phyloP scores from a whole-genome alignment of 2,113 vertebrate species.

The Tauraco erythrolophus region DNA sequence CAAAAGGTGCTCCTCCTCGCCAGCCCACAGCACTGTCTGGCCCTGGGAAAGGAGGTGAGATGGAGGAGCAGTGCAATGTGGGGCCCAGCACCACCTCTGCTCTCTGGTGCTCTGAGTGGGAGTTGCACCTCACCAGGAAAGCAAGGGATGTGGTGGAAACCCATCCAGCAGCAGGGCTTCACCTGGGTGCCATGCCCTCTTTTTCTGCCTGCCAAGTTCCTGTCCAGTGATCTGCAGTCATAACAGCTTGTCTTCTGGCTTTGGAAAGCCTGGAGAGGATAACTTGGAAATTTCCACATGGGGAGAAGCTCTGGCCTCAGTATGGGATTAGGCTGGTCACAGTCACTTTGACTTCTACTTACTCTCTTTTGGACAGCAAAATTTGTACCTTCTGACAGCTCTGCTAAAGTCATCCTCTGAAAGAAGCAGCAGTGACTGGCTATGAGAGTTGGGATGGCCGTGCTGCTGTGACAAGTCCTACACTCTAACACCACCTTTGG shows the following conservation, averaged over 20 bases:
- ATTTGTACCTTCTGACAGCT: background rate
- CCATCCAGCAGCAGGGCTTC: background rate
- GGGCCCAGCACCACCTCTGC: fast-evolving
- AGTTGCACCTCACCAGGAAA: background rate
- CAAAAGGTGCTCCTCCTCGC: background rate
- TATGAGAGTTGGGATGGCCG: fast-evolving
- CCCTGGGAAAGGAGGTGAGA: background rate
- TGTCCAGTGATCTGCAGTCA: fast-evolving
- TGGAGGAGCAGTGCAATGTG: background rate
- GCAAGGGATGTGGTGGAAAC: background rate
- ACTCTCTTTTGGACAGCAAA: background rate
- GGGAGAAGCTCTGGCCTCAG: background rate
- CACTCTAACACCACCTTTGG: background rate
- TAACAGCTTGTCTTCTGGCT: background rate
- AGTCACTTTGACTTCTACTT: background rate
- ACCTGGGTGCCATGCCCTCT: background rate
- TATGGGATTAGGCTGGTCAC: background rate
- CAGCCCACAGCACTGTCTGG: background rate
- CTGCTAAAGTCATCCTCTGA: background rate
- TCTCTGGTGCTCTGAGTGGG: background rate
- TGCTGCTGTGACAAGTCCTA: background rate
- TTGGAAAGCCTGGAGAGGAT: background rate
- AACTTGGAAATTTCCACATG: background rate
- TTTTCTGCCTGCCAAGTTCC: background rate
- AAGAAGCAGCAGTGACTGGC: fast-evolving